Evolutionary conservation across 2,113 vertebrate species (phyloP).

Genomic region (Macaca nemestrina): DNA sequence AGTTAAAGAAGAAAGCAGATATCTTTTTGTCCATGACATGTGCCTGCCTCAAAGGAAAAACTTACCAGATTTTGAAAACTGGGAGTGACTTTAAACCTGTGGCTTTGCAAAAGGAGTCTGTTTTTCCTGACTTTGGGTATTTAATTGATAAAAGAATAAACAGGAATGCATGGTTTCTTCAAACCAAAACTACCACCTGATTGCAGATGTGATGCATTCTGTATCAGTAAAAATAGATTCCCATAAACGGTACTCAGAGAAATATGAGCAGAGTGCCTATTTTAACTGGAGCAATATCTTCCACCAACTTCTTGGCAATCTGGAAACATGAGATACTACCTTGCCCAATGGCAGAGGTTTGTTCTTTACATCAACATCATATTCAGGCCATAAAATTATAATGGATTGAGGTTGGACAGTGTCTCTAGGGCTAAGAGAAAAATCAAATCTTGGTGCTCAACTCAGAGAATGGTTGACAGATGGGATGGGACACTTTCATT

Average conservation of each 20-base stretch:
- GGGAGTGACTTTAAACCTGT: neutral
- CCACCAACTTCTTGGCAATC: neutral
- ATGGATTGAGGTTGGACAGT: accelerated
- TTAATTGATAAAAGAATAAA: neutral
- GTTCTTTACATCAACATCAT: too few species aligned
- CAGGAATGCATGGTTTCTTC: neutral
- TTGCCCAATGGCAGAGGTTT: accelerated
- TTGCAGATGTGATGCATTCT: neutral
- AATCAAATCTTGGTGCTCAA: neutral
- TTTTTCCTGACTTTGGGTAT: neutral
- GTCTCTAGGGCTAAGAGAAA: neutral
- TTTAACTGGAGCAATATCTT: neutral
- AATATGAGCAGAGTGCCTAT: neutral
- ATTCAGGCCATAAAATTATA: accelerated
- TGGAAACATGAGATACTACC: accelerated
- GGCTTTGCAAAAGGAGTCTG: neutral
- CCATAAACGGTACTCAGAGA: accelerated
- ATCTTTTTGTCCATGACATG: neutral
- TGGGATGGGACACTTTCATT: too few species aligned
- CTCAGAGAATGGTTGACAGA: neutral
- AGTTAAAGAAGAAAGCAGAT: neutral
- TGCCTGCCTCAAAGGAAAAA: too few species aligned
- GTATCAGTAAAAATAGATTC: accelerated
- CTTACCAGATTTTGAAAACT: neutral
- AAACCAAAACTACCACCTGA: neutral